Conservation (phyloP, 64 coral and sea anemone species). For the Hydrozoanthus tunicans region DNA sequence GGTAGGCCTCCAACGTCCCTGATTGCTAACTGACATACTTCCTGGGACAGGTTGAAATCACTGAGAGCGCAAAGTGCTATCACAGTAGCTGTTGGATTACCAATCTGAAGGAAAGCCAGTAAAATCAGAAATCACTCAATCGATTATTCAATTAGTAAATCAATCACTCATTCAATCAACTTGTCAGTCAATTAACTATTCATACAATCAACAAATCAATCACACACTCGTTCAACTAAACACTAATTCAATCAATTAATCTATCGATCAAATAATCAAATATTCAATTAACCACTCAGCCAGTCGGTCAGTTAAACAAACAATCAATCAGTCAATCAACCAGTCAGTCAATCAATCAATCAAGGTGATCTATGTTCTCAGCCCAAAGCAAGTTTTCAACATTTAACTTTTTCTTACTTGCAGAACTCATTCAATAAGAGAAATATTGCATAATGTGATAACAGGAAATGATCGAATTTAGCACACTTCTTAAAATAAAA, state of each 20-base stretch:
- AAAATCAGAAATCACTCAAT: not conserved
- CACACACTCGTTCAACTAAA: not conserved
- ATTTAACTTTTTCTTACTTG: no score
- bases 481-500: no score
- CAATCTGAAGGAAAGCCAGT: slow-evolving; percentile 57
- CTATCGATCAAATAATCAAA: not conserved
- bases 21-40: slow-evolving; percentile 88
- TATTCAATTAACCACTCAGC: not conserved
- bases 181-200: not conserved
- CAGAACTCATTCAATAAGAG: no score
- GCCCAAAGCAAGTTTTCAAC: not conserved
- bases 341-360: not conserved
- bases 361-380: no score
- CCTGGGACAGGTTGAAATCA: slow-evolving; percentile 87
- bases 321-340: not conserved
- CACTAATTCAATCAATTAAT: not conserved
- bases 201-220: not conserved
- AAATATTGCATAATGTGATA: no score
- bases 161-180: not conserved
- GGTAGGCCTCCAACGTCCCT: slow-evolving; percentile 81
- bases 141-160: not conserved
- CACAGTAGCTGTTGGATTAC: slow-evolving; percentile 87
- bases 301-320: not conserved
- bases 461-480: no score
- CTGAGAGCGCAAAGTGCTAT: slow-evolving; percentile 83